Evolutionary conservation across 2,888 invertebrate genomes (phyloP).

Genomic region (Pegoplata infirma): DNA sequence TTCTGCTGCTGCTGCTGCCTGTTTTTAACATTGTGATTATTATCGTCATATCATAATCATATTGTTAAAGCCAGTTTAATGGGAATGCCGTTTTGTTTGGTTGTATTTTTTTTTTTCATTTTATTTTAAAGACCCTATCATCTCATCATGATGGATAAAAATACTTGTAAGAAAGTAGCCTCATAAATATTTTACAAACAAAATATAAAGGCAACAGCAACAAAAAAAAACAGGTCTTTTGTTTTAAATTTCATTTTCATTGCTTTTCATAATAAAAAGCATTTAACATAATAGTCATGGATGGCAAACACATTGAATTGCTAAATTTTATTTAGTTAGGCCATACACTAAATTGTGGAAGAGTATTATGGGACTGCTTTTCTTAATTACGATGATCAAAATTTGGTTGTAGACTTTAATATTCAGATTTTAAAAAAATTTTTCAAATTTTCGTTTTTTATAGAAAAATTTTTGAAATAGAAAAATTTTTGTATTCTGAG

Average conservation of each 20-base stretch:
- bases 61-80: conserved; percentile 45
- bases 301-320: conserved; percentile 16
- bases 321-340: conserved; percentile 6
- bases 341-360: too few species aligned
- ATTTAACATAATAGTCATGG: conserved; percentile 38
- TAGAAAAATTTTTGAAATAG: too few species aligned
- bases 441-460: too few species aligned
- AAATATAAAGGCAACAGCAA: not conserved
- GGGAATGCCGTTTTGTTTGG: conserved; percentile 13
- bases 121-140: conserved; percentile 49
- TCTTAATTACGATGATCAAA: too few species aligned
- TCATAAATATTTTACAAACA: conserved; percentile 32
- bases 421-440: too few species aligned
- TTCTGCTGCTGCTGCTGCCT: too few species aligned
- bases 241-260: conserved; percentile 24
- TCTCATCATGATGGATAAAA: not conserved
- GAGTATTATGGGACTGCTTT: too few species aligned
- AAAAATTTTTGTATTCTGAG: too few species aligned
- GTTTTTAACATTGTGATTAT: conserved; percentile 55
- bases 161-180: not conserved
- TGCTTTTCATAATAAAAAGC: conserved; percentile 2
- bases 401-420: too few species aligned
- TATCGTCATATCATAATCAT: conserved; percentile 34
- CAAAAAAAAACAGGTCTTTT: conserved; percentile 7
- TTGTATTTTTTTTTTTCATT: too few species aligned